Evolutionary conservation across 2,113 vertebrate species (phyloP), one percentile per base, ranked within the genome.

Genomic region (Bufo bufo): DNA sequence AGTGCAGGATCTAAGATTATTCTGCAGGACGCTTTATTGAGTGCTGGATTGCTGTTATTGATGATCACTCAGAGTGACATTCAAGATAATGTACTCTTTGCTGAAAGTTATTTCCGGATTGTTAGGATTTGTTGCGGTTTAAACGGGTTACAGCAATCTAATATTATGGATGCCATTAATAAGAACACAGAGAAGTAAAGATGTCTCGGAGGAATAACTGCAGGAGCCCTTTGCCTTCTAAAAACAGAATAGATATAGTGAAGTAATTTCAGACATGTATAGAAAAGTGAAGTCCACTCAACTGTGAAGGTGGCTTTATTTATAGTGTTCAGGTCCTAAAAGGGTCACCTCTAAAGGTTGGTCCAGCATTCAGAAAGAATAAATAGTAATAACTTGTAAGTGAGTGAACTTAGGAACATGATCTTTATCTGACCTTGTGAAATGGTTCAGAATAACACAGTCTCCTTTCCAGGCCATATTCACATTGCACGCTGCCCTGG

Each of bases 131-230:
- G 80, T 66, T 83, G 81, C 50, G 63, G 63, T 43, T 84, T 71
- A 52, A 84, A 71, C 71, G 50, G 82, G 82, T 69, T 84, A 84
- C 63, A 84, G 71, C 47, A 71, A 84, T 71, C 63, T 54, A 54
- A 52, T 69, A 71, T 54, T 84, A 71, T 54, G 65, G 82, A 4
- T 54, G 82, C 49, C 63, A 84, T 84, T 84, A 84, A 66, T 83
- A 69, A 83, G 14, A 83, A 84, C 45, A 69, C 20, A 69, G 49
- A 84, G 79, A 81, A 69, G 43, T 49, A 83, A 69, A 52, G 50
- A 84, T 69, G 81, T 83, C 63, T 66, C n/a, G 4, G 63, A 83
- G 63, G 3, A 61, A 81, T 59, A 81, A 81, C 54, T 43, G 54
- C 58, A 81, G 63, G 61, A 83, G 81, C 19, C 3, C 4, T 49